A percentile compares a stretch with the other conserved stretches of the same genome.
These are phyloP conservation scores for Psix sp. DNA, from an alignment of 1,140 invertebrate species.

Conservation along the genomic window DNA sequence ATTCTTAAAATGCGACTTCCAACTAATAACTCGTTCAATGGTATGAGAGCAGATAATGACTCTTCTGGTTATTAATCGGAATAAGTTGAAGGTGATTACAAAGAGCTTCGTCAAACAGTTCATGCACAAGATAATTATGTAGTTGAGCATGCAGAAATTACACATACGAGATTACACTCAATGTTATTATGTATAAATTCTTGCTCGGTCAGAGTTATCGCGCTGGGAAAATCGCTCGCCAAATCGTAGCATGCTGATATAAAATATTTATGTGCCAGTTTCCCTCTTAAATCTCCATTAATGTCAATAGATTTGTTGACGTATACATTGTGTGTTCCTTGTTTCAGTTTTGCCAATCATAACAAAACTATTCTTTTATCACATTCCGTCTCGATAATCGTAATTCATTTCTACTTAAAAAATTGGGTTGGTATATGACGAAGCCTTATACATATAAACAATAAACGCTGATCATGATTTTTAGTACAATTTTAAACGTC, in stretches of 20 bases:
- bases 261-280: conserved; percentile 20
- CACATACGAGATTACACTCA: too few relatives aligned
- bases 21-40: conserved; percentile 14
- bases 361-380: conserved; percentile 7
- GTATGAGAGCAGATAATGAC: conserved; percentile 14
- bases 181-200: too few relatives aligned
- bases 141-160: too few relatives aligned
- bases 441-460: too few relatives aligned
- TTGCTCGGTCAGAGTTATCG: conserved; percentile 22
- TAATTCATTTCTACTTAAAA: too few relatives aligned
- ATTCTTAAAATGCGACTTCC: conserved; percentile 14
- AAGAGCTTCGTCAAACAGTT: conserved; percentile 30
- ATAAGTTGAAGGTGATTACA: conserved; percentile 21
- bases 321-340: conserved; percentile 7
- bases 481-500: too few relatives aligned
- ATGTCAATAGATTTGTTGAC: conserved; percentile 26
- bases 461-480: too few relatives aligned
- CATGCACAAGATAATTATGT: conserved; percentile 22
- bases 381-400: neutral
- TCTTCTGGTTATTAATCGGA: conserved; percentile 15
- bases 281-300: conserved; percentile 30
- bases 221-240: conserved; percentile 1
- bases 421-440: too few relatives aligned
- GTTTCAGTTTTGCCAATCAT: conserved; percentile 3
- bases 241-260: conserved; percentile 11